A percentile compares a stretch with the other conserved stretches of the same genome.
Conservation (phyloP, 2,888 invertebrate genomes). For the Cheilosia vernalis region DNA sequence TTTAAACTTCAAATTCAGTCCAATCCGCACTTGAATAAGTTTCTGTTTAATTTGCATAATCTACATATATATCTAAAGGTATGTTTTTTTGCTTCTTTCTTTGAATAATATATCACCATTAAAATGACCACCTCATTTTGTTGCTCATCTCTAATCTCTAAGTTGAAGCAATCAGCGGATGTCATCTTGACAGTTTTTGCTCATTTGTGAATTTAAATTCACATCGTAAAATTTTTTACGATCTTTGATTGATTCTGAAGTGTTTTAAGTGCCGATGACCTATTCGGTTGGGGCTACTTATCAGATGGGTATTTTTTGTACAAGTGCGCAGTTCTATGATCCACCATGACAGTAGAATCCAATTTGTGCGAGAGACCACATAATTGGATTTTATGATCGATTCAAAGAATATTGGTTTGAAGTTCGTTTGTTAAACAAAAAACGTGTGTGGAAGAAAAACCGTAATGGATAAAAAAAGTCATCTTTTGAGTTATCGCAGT, state of each 20-base stretch:
- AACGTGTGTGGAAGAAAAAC: background rate
- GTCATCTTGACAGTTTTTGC: background rate
- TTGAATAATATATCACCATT: no score
- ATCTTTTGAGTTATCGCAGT: background rate
- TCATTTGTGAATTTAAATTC: background rate
- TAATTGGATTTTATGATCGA: constrained; percentile 21
- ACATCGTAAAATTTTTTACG: background rate
- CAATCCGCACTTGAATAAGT: no score
- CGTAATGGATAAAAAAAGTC: background rate
- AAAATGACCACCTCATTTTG: background rate
- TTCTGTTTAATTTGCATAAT: no score
- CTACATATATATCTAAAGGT: no score
- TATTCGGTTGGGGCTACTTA: constrained; percentile 8
- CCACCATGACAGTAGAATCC: constrained; percentile 28
- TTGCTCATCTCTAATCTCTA: background rate
- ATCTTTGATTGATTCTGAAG: background rate
- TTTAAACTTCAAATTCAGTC: no score
- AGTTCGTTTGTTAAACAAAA: background rate
- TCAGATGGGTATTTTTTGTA: background rate
- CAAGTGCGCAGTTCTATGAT: constrained; percentile 4
- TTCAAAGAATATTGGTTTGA: constrained; percentile 1
- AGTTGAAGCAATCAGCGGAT: background rate
- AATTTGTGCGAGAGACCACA: constrained; percentile 12
- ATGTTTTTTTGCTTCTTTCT: no score
- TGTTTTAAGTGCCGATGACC: constrained; percentile 27